Evolutionary conservation across 2,797 vertebrate genomes (phyloP).

Genomic region (Nannoperca australis): DNA sequence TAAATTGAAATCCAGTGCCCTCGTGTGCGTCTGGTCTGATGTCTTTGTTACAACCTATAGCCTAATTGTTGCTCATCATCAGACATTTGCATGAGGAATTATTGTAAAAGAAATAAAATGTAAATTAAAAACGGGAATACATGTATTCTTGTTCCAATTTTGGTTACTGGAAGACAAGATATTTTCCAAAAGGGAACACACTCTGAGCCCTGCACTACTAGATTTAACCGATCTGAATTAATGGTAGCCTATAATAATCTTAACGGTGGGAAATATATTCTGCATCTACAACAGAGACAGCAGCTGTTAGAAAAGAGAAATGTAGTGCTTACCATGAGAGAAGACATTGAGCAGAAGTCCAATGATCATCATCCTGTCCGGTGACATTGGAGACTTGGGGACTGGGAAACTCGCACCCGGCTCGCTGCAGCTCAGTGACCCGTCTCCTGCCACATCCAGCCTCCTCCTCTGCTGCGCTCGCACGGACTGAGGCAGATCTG

Average conservation of each 20-base stretch:
- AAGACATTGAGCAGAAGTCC: slow-evolving; percentile 81
- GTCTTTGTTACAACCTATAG: not conserved
- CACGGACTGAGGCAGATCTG: slow-evolving; percentile 42
- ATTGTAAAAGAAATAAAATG: no score
- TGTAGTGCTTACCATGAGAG: slow-evolving; percentile 65
- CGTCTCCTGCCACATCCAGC: slow-evolving; percentile 77
- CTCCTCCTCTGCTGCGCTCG: slow-evolving; percentile 46
- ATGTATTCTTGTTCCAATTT: slow-evolving; percentile 7
- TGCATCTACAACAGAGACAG: not conserved
- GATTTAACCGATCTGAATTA: not conserved
- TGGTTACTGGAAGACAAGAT: not conserved
- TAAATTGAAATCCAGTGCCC: not conserved
- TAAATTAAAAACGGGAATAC: not conserved
- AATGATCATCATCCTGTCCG: slow-evolving; percentile 79
- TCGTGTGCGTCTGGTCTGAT: not conserved
- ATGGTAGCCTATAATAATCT: not conserved
- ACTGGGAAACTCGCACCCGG: slow-evolving; percentile 54
- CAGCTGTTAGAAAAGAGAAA: not conserved
- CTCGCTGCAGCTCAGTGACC: slow-evolving; percentile 70
- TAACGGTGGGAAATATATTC: not conserved
- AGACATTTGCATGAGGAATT: slow-evolving; percentile 6
- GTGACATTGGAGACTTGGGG: slow-evolving; percentile 70
- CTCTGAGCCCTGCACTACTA: not conserved
- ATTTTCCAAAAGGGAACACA: not conserved
- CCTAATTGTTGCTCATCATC: not conserved